Evolutionary conservation across 2,888 invertebrate genomes (phyloP).

Genomic region (Callosobruchus maculatus): DNA sequence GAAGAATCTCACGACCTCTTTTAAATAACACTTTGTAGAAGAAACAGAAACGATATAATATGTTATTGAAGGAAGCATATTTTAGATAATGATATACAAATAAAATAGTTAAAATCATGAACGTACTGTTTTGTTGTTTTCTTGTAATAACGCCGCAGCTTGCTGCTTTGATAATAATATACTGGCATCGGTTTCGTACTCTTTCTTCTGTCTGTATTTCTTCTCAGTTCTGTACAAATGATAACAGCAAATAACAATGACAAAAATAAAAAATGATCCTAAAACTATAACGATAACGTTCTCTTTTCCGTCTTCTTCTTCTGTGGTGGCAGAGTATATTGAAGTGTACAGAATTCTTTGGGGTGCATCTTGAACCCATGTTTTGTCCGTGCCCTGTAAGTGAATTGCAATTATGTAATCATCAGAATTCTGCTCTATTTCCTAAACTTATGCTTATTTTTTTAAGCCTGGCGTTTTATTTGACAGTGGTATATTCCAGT

Average conservation of each 20-base stretch:
- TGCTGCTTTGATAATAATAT: constrained; percentile 72
- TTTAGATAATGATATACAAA: too few relatives aligned
- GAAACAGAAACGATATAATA: too few relatives aligned
- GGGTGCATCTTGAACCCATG: constrained; percentile 83
- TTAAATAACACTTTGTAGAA: too few relatives aligned
- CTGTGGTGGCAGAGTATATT: constrained; percentile 66
- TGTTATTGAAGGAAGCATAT: too few relatives aligned
- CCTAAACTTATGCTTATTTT: too few relatives aligned
- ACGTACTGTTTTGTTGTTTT: constrained; percentile 38
- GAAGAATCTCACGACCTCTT: too few relatives aligned
- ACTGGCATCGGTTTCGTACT: constrained; percentile 73
- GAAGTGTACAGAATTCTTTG: constrained; percentile 72
- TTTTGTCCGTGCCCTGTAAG: constrained; percentile 67
- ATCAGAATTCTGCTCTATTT: too few relatives aligned
- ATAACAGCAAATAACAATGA: constrained; percentile 63
- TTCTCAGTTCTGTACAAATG: constrained; percentile 76
- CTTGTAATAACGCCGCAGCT: constrained; percentile 64
- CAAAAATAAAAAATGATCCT: constrained; percentile 69
- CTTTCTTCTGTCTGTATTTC: constrained; percentile 66
- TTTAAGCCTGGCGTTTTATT: too few relatives aligned
- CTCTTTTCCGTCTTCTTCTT: constrained; percentile 73
- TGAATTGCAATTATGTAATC: background rate
- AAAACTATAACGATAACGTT: constrained; percentile 78
- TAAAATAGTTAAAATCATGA: too few relatives aligned
- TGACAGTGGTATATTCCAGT: too few relatives aligned